These are phyloP conservation scores for Brachyopa scutellaris DNA, from an alignment of 2,888 invertebrate genomes.

Conservation along the genomic window DNA sequence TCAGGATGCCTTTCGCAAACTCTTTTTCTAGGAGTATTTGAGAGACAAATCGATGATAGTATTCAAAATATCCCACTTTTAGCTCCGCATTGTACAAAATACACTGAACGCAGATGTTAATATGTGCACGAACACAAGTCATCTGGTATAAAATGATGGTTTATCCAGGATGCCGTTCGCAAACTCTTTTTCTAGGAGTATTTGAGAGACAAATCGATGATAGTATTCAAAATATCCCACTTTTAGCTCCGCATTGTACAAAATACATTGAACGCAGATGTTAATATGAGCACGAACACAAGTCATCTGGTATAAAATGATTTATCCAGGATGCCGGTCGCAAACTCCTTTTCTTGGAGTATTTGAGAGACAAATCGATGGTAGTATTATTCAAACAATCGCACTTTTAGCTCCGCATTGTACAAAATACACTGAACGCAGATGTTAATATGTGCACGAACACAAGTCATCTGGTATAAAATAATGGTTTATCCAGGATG, in stretches of 20 bases:
- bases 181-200: neutral
- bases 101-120: neutral
- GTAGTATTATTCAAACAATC: neutral
- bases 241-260: conserved; percentile 2
- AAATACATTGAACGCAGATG: neutral
- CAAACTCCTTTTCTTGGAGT: conserved; percentile 26
- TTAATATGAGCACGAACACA: conserved; percentile 21
- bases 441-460: conserved; percentile 12
- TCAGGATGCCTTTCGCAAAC: conserved; percentile 19
- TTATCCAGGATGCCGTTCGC: conserved; percentile 16
- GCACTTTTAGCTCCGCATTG: conserved; percentile 26
- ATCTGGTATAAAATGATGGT: neutral
- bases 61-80: conserved; percentile 4
- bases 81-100: neutral
- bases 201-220: conserved; percentile 12
- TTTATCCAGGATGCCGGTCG: conserved; percentile 40
- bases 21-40: conserved; percentile 9
- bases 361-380: conserved; percentile 29
- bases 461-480: conserved; percentile 27
- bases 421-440: too few relatives aligned
- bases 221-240: neutral
- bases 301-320: conserved; percentile 34
- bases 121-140: conserved; percentile 10
- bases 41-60: neutral
- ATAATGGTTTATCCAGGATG: conserved; percentile 25